Conservation (phyloP, 2,797 vertebrate genomes). For the Kryptolebias ocellatus region DNA sequence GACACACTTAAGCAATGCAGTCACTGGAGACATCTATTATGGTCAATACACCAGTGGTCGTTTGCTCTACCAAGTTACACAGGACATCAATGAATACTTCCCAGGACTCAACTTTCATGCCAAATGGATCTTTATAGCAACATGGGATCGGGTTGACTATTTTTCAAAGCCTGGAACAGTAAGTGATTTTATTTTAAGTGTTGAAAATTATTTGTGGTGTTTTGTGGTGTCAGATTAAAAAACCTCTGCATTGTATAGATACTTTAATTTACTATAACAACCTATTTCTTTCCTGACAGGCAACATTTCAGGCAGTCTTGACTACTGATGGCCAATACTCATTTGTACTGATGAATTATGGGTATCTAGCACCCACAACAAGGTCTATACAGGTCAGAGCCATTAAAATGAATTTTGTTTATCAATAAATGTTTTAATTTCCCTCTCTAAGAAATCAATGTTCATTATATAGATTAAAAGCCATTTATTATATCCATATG, state of each 20-base stretch:
- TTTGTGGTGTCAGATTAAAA: not conserved
- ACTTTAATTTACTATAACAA: no score
- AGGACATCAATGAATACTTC: constrained; percentile 74
- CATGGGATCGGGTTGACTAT: constrained; percentile 80
- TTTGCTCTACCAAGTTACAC: constrained; percentile 64
- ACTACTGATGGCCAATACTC: constrained; percentile 59
- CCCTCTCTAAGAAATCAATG: not conserved
- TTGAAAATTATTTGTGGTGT: not conserved
- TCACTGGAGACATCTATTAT: constrained; percentile 60
- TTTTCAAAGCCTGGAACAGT: constrained; percentile 55
- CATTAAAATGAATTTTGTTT: not conserved
- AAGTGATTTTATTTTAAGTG: constrained; percentile 27
- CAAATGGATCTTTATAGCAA: constrained; percentile 80
- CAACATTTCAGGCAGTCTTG: constrained; percentile 71
- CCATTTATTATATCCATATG: no score
- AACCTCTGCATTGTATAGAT: no score
- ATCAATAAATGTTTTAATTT: not conserved
- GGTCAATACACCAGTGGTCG: constrained; percentile 31
- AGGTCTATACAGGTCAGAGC: constrained; percentile 44
- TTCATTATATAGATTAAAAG: no score
- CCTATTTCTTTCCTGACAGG: constrained; percentile 25
- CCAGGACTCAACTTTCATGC: constrained; percentile 40
- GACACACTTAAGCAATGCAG: constrained; percentile 66
- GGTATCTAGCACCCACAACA: constrained; percentile 1
- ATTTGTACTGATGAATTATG: constrained; percentile 78